Evolutionary conservation across 2,888 invertebrate genomes (phyloP).

Genomic region (Imbricaverruca yamaguchii): DNA sequence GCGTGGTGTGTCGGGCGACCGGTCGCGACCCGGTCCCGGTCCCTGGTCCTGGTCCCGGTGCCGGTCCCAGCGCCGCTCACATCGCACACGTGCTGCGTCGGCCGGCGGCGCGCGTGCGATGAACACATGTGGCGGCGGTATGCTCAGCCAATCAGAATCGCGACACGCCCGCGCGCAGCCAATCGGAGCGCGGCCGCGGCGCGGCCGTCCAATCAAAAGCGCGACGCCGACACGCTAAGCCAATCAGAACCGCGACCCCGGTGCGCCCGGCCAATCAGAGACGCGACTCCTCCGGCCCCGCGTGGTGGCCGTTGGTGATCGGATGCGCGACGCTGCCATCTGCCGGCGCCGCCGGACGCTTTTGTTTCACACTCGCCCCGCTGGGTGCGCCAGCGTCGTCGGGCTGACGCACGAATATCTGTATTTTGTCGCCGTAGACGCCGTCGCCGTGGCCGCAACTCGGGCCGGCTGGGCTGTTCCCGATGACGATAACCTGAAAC

Average conservation of each 20-base stretch:
- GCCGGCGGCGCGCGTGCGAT: neutral
- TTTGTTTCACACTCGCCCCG: neutral
- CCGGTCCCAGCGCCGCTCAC: neutral
- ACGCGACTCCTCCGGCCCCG: neutral
- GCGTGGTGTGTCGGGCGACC: neutral
- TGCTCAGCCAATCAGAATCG: neutral
- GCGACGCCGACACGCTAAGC: neutral
- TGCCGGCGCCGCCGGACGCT: neutral
- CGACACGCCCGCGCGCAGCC: neutral
- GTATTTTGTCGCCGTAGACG: constrained; percentile 5
- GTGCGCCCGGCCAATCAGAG: neutral
- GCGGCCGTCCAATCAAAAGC: neutral
- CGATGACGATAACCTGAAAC: constrained; percentile 3
- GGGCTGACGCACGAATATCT: constrained; percentile 9
- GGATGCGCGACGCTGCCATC: neutral
- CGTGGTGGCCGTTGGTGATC: constrained; percentile 2
- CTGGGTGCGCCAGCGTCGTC: neutral
- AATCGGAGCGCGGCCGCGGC: no score
- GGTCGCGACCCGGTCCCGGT: neutral
- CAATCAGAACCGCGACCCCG: neutral
- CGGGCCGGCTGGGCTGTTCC: neutral
- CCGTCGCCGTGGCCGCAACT: no score
- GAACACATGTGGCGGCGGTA: neutral
- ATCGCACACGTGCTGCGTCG: no score
- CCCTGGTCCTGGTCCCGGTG: neutral